Conservation (phyloP, 2,888 invertebrate species). For the Gryllus longicercus region DNA sequence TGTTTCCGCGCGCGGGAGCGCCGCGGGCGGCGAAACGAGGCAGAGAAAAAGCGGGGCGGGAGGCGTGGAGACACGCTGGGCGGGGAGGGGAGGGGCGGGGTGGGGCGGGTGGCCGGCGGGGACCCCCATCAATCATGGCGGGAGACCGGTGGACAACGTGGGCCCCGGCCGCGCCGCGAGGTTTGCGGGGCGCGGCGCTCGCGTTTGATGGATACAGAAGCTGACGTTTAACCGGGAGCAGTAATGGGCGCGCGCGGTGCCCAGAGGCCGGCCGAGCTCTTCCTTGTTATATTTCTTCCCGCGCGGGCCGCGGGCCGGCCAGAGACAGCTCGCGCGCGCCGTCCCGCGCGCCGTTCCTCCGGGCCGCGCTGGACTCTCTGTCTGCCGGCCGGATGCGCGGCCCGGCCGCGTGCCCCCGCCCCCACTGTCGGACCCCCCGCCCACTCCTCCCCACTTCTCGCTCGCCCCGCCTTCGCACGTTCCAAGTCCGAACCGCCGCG, state of each 20-base stretch:
- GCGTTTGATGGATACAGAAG: conserved; percentile 11
- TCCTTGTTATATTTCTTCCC: conserved; percentile 17
- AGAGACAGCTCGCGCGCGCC: not conserved
- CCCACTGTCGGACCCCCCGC: too few relatives aligned
- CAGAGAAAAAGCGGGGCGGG: not conserved
- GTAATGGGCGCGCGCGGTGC: not conserved
- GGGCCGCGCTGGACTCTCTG: not conserved
- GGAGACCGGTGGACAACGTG: not conserved
- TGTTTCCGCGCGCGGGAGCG: not conserved
- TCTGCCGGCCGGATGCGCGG: not conserved
- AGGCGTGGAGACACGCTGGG: not conserved
- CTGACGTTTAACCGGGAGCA: conserved; percentile 5
- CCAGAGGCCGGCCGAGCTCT: not conserved
- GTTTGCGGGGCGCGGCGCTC: not conserved
- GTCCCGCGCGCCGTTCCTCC: not conserved
- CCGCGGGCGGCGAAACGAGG: not conserved
- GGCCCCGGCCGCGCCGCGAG: not conserved
- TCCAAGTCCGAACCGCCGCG: too few relatives aligned
- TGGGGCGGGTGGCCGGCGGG: not conserved
- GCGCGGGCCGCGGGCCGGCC: not conserved
- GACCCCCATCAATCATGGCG: not conserved
- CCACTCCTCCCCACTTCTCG: too few relatives aligned
- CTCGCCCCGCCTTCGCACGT: too few relatives aligned
- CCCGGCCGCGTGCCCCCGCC: too few relatives aligned
- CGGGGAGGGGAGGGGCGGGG: not conserved